Evolutionary conservation across 1,140 invertebrate genomes (phyloP).

Genomic region (Drosophila serrata): DNA sequence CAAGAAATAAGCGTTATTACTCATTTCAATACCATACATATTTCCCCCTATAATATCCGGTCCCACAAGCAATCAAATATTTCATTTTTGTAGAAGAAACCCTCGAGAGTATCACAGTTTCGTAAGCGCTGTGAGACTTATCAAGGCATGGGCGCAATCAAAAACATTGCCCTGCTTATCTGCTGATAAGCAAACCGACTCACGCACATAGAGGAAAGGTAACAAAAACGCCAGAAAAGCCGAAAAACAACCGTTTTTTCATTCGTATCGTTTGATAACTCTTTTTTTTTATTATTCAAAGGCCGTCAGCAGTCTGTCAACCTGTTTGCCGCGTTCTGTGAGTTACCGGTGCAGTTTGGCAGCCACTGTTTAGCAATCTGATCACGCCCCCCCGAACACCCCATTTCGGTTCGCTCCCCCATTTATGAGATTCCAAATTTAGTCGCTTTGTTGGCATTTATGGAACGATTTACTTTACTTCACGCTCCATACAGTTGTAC

Average conservation of each 20-base stretch:
- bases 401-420: not conserved
- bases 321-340: slow-evolving; percentile 13
- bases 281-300: slow-evolving; percentile 36
- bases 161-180: slow-evolving; percentile 64
- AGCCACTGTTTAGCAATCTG: slow-evolving; percentile 48
- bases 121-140: slow-evolving; percentile 45
- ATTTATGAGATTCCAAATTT: slow-evolving; percentile 16
- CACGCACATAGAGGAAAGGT: slow-evolving; percentile 39
- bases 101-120: slow-evolving; percentile 18
- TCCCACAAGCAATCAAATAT: not conserved
- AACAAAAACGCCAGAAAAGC: slow-evolving; percentile 14
- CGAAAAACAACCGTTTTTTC: slow-evolving; percentile 9
- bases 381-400: slow-evolving; percentile 39
- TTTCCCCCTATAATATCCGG: not conserved
- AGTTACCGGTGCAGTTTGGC: slow-evolving; percentile 48
- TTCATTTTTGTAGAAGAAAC: not conserved
- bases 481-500: slow-evolving; percentile 10
- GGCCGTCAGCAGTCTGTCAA: slow-evolving; percentile 37
- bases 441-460: slow-evolving; percentile 31
- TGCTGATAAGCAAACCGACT: slow-evolving; percentile 61
- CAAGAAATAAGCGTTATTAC: not conserved
- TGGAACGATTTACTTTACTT: slow-evolving; percentile 27
- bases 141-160: slow-evolving; percentile 63
- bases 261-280: slow-evolving; percentile 53
- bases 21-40: not conserved